Percentiles rank a stretch among this genome's conserved stretches.
Conservation (phyloP, 2,888 invertebrate species). For the Euclidia mi region DNA sequence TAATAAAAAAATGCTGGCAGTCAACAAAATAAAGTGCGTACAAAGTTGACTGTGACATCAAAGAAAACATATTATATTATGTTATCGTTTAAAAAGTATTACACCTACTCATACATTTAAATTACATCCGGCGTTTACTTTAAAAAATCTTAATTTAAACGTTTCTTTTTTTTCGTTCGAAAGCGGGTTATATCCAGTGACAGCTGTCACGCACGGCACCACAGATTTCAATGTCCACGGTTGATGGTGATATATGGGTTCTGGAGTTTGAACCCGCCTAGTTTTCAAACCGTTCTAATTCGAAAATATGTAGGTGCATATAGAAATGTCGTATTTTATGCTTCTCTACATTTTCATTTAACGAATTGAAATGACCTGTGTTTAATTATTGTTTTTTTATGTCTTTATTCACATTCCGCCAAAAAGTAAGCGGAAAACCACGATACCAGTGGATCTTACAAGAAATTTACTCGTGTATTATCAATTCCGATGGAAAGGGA, state of each 20-base stretch:
- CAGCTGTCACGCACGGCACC: conserved; percentile 41
- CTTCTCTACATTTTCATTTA: not conserved
- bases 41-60: no score
- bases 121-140: not conserved
- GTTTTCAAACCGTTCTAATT: conserved; percentile 5
- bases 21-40: no score
- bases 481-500: no score
- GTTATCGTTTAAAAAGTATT: not conserved
- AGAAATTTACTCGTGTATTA: no score
- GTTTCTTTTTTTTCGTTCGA: conserved; percentile 4
- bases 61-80: no score
- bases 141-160: conserved; percentile 10
- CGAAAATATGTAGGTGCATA: not conserved
- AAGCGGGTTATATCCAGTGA: conserved; percentile 21
- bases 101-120: not conserved
- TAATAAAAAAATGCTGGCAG: no score
- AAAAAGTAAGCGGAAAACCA: no score
- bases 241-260: conserved; percentile 45
- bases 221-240: conserved; percentile 46
- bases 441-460: no score
- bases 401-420: no score
- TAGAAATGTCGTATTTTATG: not conserved
- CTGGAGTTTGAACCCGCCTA: conserved; percentile 40
- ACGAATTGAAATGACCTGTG: not conserved
- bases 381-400: no score